Conservation (phyloP, 2,113 vertebrate species). For the Onychorhynchus coronatus region DNA sequence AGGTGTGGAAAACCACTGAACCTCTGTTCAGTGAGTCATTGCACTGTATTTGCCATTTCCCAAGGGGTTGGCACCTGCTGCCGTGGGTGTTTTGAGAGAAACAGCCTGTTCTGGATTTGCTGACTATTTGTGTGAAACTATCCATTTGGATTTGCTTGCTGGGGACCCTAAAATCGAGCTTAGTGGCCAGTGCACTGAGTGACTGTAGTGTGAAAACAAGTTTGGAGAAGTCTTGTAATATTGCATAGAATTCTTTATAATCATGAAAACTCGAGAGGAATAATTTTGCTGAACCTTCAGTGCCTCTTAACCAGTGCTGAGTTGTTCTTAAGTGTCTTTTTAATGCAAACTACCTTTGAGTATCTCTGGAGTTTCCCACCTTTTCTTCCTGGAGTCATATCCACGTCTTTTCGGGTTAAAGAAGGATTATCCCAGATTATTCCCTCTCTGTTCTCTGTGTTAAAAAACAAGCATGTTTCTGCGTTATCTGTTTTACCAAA, state of each 20-base stretch:
- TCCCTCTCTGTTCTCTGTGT: background rate
- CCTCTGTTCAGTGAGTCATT: conserved; percentile 5
- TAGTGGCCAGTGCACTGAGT: background rate
- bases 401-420: background rate
- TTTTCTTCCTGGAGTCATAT: background rate
- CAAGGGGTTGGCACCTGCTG: background rate
- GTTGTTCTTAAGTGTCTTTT: background rate
- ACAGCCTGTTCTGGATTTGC: background rate
- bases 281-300: background rate
- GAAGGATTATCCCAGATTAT: background rate
- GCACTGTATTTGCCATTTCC: background rate
- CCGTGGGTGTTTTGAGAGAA: background rate
- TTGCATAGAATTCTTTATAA: background rate
- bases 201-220: background rate
- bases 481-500: conserved; percentile 12
- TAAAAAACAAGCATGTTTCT: background rate
- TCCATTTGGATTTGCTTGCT: background rate
- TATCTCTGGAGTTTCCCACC: background rate
- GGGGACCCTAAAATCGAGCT: background rate
- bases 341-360: background rate
- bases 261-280: background rate
- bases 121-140: background rate
- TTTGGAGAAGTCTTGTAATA: background rate
- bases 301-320: background rate
- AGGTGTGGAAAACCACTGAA: conserved; percentile 12